Conservation (phyloP, 2,113 vertebrate species). For the Brachyistius frenatus region DNA sequence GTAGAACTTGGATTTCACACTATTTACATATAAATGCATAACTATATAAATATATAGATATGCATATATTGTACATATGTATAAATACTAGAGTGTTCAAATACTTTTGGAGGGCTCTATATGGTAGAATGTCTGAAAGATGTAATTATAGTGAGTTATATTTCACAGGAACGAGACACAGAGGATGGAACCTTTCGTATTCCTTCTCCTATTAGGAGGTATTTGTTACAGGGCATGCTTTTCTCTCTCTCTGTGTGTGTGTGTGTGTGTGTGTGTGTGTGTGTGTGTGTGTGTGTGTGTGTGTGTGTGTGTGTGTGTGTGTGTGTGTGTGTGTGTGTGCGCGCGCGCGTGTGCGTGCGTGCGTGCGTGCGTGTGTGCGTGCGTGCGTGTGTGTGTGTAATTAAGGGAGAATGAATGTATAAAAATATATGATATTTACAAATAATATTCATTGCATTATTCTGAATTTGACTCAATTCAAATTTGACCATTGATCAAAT, state of each 20-base stretch:
- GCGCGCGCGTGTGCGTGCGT: neutral
- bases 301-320: no score
- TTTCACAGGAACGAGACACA: slow-evolving; percentile 41
- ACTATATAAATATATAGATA: no score
- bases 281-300: neutral
- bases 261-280: neutral
- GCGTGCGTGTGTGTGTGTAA: no score
- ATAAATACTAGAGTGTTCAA: no score
- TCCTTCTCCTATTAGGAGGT: slow-evolving; percentile 64
- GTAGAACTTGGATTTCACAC: no score
- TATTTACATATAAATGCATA: no score
- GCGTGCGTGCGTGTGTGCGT: no score
- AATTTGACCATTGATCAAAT: neutral
- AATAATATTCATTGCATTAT: neutral
- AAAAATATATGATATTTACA: neutral
- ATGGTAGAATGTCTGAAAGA: neutral
- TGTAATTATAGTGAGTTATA: neutral
- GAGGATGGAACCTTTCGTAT: slow-evolving; percentile 29
- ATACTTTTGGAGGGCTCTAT: no score
- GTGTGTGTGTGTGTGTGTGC: neutral
- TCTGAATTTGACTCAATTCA: neutral
- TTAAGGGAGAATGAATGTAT: no score
- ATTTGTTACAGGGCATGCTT: slow-evolving; percentile 16
- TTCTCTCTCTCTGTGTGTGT: neutral
- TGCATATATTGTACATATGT: no score